Evolutionary conservation across 2,113 vertebrate genomes (phyloP), one percentile per base, ranked within the genome.

Genomic region (Lagopus leucura): DNA sequence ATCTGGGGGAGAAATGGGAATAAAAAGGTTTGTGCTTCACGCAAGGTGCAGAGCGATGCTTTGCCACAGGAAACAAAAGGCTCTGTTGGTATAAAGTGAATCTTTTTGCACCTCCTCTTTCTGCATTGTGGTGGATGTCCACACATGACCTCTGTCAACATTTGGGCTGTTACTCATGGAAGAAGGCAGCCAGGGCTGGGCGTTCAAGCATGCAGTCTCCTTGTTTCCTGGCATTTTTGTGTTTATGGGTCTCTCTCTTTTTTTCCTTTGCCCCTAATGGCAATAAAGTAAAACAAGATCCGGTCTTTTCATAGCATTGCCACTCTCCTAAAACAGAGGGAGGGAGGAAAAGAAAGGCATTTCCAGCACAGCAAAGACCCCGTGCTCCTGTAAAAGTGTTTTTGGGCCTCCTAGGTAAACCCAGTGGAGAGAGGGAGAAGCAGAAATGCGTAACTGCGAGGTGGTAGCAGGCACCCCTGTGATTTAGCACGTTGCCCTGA

Each of bases 191-290:
- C 70, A 64, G 80, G 88, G 42, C 80, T 88, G 88, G 76, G 86
- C 61, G 75, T 76, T 86, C 52, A 82, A 82, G 66, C 89, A 36
- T 61, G 87, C 16, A 87, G 70, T 13, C 70, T 85, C 63, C 83
- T 78, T 64, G 32, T 61, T 75, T 89, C 90, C 87, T 84, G 94
- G 89, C 95, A 95, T 92, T 86, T 94, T 47, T 47, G 86, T 93
- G 90, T 95, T 96, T 90, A 88, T 94, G 75, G 86, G 63, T 61
- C 77, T 95, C 65, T 13, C 47, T 63, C 88, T 86, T 78, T 54
- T 54, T 88, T 71, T 3, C 13, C 69, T 67, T 43, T 85, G 61
- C 42, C 83, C 64, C 80, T 55, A 67, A 6, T 7, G 60, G 78
- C 85, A 88, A 81, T 93, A 88, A 94, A 96, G 2, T 34, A 83